Conservation (phyloP, 2,888 invertebrate species). For the Tyria jacobaeae region DNA sequence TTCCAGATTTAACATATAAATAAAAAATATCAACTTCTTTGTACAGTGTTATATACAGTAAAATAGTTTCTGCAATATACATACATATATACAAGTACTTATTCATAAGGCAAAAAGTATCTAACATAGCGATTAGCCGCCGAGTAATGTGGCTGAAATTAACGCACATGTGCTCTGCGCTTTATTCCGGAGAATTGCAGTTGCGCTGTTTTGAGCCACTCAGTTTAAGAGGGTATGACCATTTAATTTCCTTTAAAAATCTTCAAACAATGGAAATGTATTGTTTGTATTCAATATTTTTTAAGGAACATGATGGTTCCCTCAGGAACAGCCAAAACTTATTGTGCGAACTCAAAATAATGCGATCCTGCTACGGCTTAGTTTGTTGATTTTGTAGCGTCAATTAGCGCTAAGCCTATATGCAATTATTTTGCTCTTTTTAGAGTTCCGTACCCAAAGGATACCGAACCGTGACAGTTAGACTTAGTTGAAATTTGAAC, state of each 20-base stretch:
- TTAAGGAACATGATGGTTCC: conserved; percentile 5
- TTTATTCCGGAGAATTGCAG: conserved; percentile 51
- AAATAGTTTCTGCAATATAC: too few species aligned
- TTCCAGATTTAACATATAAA: too few species aligned
- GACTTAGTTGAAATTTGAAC: too few species aligned
- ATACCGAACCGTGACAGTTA: too few species aligned
- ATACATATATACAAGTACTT: too few species aligned
- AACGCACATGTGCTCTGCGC: conserved; percentile 46
- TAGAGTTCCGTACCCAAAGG: too few species aligned
- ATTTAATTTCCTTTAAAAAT: conserved; percentile 52
- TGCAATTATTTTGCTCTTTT: background rate
- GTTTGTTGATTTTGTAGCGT: background rate
- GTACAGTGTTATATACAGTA: too few species aligned
- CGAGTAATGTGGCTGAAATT: conserved; percentile 34
- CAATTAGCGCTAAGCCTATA: too few species aligned
- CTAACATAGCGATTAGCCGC: conserved; percentile 22
- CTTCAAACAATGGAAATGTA: conserved; percentile 43
- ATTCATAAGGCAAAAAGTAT: too few species aligned
- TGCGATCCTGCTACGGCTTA: background rate
- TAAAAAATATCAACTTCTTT: too few species aligned
- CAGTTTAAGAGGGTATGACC: conserved; percentile 53
- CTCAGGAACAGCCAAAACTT: background rate
- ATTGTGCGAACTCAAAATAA: background rate
- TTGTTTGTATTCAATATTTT: conserved; percentile 31
- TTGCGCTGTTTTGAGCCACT: conserved; percentile 53